Base-by-base conservation (phyloP, 2,797 vertebrate genomes). In the Philypnodon macrostomus region DNA sequence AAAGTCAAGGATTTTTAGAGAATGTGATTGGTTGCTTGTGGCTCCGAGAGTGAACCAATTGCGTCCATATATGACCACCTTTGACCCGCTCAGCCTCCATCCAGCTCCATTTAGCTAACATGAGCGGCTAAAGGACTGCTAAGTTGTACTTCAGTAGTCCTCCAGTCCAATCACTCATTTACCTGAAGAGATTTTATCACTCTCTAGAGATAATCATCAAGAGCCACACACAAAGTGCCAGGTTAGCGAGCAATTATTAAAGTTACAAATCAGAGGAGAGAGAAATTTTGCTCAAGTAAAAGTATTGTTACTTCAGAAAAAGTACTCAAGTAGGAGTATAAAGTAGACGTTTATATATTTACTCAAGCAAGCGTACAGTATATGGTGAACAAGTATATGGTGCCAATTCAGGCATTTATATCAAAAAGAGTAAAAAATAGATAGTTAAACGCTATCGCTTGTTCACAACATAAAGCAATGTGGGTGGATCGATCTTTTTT, bases 131-230 rank as follows among this genome's bases (percentile, higher is more conserved):
- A 80, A 88, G 86, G 85, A 85, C 85, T 86, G 80, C 84, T 85
- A 66, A 86, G 83, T 71, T 80, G 84, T 83, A 85, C 85, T 88
- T 87, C 83, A 87, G 74, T 75, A 69, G 84, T 82, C 84, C 86
- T 88, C 79, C 80, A 88, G 72, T 85, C 80, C 84, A 86, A 85
- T 86, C 86, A 88, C 83, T 87, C 85, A 87, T 88, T 88, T 88
- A 87, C 83, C 85, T 86, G 77, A 85, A 88, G 86, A 86, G 86
- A 87, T 86, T 87, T 87, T 84, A 85, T 82, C 84, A 77, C 86
- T 82, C 86, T 85, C 79, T 80, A 83, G 78, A 85, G 86, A 83
- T 80, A 85, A 85, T 82, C 81, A 64, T 63, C 53, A 72, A 80
- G 78, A 73, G 82, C 81, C 78, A 32, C 58, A 74, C 77, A 81